Conservation (phyloP, 2,888 invertebrate species). For the Andrena haemorrhoa region DNA sequence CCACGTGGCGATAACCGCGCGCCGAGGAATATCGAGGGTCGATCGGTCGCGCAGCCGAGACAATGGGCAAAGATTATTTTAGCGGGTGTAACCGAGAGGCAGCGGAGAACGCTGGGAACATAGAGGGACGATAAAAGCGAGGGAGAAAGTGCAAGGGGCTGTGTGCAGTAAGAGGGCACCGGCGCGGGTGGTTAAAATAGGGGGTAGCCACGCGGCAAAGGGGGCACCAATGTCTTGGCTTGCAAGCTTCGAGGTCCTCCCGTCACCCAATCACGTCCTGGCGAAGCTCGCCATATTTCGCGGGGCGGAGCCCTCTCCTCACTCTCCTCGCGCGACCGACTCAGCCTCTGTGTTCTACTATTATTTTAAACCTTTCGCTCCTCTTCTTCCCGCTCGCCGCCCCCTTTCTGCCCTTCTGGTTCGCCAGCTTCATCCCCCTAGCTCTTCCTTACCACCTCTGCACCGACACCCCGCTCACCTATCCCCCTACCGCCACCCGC, state of each 20-base stretch:
- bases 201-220: conserved; percentile 74
- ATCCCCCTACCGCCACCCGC: conserved; percentile 55
- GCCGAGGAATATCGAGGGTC: conserved; percentile 38
- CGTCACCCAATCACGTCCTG: conserved; percentile 84
- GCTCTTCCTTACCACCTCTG: conserved; percentile 67
- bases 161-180: conserved; percentile 63
- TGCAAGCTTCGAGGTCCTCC: conserved; percentile 83
- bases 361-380: conserved; percentile 80
- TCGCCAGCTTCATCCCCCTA: conserved; percentile 66
- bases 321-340: conserved; percentile 73
- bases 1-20: conserved; percentile 57
- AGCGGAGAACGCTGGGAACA: conserved; percentile 45
- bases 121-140: conserved; percentile 55
- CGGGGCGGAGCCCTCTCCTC: conserved; percentile 83
- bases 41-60: conserved; percentile 48
- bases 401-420: conserved; percentile 61
- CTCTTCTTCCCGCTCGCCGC: conserved; percentile 46
- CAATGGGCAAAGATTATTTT: conserved; percentile 67
- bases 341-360: conserved; percentile 78
- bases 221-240: conserved; percentile 84
- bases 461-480: conserved; percentile 52
- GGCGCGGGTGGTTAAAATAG: conserved; percentile 72
- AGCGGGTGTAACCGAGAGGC: conserved; percentile 30
- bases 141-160: conserved; percentile 66
- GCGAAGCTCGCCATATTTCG: conserved; percentile 84